These are phyloP conservation scores for Antennarius maculatus DNA, from an alignment of 2,797 vertebrate genomes.

Conservation along the genomic window DNA sequence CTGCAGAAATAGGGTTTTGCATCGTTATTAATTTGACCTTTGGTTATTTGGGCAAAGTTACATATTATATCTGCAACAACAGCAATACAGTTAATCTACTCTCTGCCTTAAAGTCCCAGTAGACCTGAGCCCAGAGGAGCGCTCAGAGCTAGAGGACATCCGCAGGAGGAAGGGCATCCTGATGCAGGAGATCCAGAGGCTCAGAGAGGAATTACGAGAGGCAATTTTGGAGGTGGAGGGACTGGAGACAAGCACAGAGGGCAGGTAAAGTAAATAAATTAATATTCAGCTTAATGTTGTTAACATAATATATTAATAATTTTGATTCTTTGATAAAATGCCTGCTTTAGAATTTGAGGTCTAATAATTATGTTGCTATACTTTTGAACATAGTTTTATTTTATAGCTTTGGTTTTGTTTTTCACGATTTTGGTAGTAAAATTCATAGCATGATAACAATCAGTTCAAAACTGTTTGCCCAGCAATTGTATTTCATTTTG, in stretches of 20 bases:
- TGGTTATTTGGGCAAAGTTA: constrained; percentile 22
- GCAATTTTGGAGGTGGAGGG: constrained; percentile 95
- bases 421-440: too few relatives aligned
- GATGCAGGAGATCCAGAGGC: constrained; percentile 94
- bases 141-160: constrained; percentile 94
- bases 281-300: background rate
- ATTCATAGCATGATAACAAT: too few relatives aligned
- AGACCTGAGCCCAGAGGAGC: constrained; percentile 90
- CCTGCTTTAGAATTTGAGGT: too few relatives aligned
- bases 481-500: too few relatives aligned
- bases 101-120: constrained; percentile 76
- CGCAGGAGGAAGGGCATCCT: constrained; percentile 92
- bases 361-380: too few relatives aligned
- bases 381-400: too few relatives aligned
- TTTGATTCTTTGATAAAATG: background rate
- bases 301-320: background rate
- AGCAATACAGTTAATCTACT: constrained; percentile 44
- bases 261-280: constrained; percentile 82
- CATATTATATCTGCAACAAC: constrained; percentile 28
- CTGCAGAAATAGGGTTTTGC: constrained; percentile 1
- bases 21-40: constrained; percentile 1
- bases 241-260: constrained; percentile 91
- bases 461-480: too few relatives aligned
- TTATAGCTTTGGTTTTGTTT: too few relatives aligned
- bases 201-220: constrained; percentile 92